These are phyloP conservation scores for Chrysodeixis includens DNA, from an alignment of 2,888 invertebrate genomes.

Conservation along the genomic window DNA sequence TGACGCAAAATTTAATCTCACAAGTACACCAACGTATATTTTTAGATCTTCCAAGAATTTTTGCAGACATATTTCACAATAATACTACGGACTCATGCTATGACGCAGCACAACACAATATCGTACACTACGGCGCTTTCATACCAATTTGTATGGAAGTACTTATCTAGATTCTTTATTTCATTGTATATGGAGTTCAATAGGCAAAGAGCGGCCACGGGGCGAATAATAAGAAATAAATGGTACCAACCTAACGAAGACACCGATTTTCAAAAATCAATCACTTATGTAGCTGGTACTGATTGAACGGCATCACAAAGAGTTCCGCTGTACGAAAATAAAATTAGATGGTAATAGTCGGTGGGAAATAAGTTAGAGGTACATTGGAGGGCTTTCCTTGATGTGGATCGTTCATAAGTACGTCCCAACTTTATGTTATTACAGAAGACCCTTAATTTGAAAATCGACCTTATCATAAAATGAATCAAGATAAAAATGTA, in stretches of 20 bases:
- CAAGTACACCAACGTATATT: neutral
- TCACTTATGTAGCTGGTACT: slow-evolving; percentile 86
- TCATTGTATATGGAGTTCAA: slow-evolving; percentile 55
- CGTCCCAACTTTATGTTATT: neutral
- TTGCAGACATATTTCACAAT: slow-evolving; percentile 37
- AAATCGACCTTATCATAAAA: too few species aligned
- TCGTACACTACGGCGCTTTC: slow-evolving; percentile 37
- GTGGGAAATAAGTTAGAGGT: slow-evolving; percentile 18
- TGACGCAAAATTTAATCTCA: neutral
- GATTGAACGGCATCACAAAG: slow-evolving; percentile 82
- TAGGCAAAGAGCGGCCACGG: slow-evolving; percentile 59
- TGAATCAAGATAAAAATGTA: too few species aligned
- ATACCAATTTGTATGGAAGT: slow-evolving; percentile 53
- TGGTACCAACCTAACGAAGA: slow-evolving; percentile 81
- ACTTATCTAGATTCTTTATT: slow-evolving; percentile 53
- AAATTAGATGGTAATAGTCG: slow-evolving; percentile 35
- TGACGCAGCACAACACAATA: slow-evolving; percentile 42
- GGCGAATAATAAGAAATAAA: slow-evolving; percentile 70
- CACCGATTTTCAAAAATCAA: slow-evolving; percentile 85
- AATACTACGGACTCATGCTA: slow-evolving; percentile 35
- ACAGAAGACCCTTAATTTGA: too few species aligned
- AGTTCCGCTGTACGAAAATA: slow-evolving; percentile 31
- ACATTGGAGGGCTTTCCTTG: neutral
- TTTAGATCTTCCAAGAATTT: slow-evolving; percentile 11
- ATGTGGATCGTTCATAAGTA: neutral